Conservation (phyloP, 2,113 vertebrate genomes). For the Abramis brama region DNA sequence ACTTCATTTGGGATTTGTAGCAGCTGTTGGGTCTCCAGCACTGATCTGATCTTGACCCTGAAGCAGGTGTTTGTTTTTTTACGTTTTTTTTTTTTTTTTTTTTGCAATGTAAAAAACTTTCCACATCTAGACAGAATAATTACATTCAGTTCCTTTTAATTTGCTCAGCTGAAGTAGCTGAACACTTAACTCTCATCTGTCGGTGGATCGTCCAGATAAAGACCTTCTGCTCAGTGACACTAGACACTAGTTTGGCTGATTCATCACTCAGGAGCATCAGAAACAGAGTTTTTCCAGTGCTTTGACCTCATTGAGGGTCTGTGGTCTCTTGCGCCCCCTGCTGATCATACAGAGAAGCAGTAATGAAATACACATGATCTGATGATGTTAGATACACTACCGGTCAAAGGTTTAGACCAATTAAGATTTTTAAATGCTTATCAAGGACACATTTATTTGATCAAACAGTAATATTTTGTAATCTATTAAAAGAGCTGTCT, state of each 20-base stretch:
- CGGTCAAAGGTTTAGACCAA: neutral
- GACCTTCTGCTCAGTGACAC: neutral
- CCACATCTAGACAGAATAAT: neutral
- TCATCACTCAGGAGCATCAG: neutral
- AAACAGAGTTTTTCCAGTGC: neutral
- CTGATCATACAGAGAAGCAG: slow-evolving; percentile 9
- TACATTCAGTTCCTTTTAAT: neutral
- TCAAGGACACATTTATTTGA: neutral
- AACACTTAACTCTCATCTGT: neutral
- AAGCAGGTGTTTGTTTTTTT: too few species aligned
- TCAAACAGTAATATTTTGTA: neutral
- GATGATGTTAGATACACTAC: neutral
- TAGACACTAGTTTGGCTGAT: neutral
- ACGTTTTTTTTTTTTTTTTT: too few species aligned
- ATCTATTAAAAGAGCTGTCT: too few species aligned
- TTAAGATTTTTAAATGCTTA: neutral
- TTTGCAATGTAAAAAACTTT: neutral
- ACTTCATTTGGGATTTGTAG: neutral
- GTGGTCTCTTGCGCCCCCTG: slow-evolving; percentile 34
- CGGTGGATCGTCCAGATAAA: neutral
- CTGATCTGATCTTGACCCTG: neutral
- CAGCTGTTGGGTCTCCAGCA: neutral
- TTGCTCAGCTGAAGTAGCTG: neutral
- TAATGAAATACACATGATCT: neutral
- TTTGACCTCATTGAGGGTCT: neutral